phyloP scores from a whole-genome alignment of 1,140 invertebrate genomes.

The Drosophila takahashii region DNA sequence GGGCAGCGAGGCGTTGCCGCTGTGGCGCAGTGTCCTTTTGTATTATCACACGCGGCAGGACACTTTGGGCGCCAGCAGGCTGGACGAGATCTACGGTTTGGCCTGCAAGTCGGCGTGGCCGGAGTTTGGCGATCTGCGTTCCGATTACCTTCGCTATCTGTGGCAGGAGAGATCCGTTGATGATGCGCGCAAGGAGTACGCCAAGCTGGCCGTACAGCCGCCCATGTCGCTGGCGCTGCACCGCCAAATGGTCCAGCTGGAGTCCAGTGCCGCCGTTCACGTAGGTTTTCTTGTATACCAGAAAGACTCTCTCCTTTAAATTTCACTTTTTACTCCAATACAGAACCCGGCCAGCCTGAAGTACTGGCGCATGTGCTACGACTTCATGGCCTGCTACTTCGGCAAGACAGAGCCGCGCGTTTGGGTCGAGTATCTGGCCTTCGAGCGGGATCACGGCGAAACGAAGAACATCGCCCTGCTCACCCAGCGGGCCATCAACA shows the following conservation, averaged over 20 bases:
- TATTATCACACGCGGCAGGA: constrained; percentile 63
- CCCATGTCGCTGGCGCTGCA: constrained; percentile 73
- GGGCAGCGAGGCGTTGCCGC: constrained; percentile 30
- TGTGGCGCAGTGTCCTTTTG: constrained; percentile 65
- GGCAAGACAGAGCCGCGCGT: constrained; percentile 67
- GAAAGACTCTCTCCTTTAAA: neutral
- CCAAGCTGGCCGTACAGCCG: constrained; percentile 62
- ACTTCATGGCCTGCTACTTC: constrained; percentile 70
- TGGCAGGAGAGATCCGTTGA: constrained; percentile 65
- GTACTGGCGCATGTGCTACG: constrained; percentile 69
- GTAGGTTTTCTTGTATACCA: constrained; percentile 3
- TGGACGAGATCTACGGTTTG: constrained; percentile 66
- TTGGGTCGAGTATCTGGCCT: constrained; percentile 77
- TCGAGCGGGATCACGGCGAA: constrained; percentile 77
- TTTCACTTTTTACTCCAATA: neutral
- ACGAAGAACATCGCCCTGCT: constrained; percentile 61
- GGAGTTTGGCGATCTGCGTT: constrained; percentile 64
- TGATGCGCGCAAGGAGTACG: constrained; percentile 67
- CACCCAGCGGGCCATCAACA: constrained; percentile 58
- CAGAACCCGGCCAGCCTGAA: constrained; percentile 55
- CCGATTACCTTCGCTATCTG: constrained; percentile 67
- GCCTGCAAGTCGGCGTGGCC: constrained; percentile 57
- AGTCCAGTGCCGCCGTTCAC: constrained; percentile 46
- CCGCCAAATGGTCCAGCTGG: constrained; percentile 67
- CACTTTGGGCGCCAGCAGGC: constrained; percentile 23